Evolutionary conservation across 30 jellyfish, hydroid and myxozoan genomes (phyloP).

Genomic region (Pseudorhiza aurosa): DNA sequence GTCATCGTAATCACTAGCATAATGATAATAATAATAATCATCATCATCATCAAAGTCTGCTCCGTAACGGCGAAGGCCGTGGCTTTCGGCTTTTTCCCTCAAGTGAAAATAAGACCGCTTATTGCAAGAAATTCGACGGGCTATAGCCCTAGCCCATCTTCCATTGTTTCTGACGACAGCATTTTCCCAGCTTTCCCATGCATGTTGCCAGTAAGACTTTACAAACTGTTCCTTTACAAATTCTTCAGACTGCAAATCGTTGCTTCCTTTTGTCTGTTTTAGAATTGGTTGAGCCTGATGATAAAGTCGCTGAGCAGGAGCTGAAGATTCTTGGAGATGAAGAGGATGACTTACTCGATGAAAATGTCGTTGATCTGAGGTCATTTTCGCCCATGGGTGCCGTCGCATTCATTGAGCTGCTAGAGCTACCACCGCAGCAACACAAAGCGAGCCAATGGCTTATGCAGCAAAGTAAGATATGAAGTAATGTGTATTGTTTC

Average conservation of each 20-base stretch:
- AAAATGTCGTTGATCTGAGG: slow-evolving; percentile 87
- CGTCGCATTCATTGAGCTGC: slow-evolving; percentile 72
- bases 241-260: too few relatives aligned
- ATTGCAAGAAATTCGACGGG: background rate
- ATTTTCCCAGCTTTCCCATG: too few relatives aligned
- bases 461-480: slow-evolving; percentile 80
- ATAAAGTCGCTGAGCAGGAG: slow-evolving; percentile 24
- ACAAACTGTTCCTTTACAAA: too few relatives aligned
- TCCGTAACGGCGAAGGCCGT: too few relatives aligned
- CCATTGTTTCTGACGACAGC: too few relatives aligned
- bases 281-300: slow-evolving; percentile 36
- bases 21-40: too few relatives aligned
- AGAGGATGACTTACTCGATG: slow-evolving; percentile 80
- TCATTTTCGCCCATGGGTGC: slow-evolving; percentile 90
- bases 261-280: too few relatives aligned
- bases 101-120: background rate
- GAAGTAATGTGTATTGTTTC: background rate
- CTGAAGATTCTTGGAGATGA: slow-evolving; percentile 25
- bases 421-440: slow-evolving; percentile 95
- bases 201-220: too few relatives aligned
- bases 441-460: slow-evolving; percentile 75
- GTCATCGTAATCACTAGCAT: too few relatives aligned
- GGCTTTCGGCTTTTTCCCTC: too few relatives aligned
- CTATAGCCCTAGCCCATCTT: too few relatives aligned
- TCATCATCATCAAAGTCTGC: too few relatives aligned